Evolutionary conservation across 2,797 vertebrate species (phyloP).

Genomic region (Coendou prehensilis): DNA sequence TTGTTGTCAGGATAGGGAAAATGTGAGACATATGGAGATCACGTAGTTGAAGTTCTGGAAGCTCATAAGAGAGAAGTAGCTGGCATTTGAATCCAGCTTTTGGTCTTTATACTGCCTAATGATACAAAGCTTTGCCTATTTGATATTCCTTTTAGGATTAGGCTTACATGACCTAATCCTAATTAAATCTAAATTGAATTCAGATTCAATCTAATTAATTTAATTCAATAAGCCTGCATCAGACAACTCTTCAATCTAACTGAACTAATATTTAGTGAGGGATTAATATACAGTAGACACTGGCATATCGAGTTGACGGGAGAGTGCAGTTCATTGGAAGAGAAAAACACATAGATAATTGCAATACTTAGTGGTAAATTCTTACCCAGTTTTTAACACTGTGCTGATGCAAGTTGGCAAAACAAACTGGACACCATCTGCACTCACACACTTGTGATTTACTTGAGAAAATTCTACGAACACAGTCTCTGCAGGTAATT

Average conservation of each 20-base stretch:
- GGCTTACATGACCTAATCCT: neutral
- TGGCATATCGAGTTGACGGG: neutral
- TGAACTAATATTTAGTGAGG: conserved; percentile 53
- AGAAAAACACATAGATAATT: neutral
- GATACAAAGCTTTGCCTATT: neutral
- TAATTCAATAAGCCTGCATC: conserved; percentile 60
- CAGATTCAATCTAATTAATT: conserved; percentile 59
- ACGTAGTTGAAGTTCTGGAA: neutral
- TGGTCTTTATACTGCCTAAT: neutral
- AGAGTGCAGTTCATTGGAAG: neutral
- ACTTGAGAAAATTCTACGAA: neutral
- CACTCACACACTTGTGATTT: neutral
- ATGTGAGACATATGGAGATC: neutral
- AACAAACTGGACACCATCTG: neutral
- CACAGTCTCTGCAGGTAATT: neutral
- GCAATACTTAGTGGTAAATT: neutral
- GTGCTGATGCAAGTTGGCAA: neutral
- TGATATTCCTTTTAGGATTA: neutral
- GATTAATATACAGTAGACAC: conserved; percentile 12
- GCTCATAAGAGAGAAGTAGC: neutral
- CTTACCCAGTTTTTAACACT: neutral
- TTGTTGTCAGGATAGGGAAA: neutral
- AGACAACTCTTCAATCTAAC: conserved; percentile 20
- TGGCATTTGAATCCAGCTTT: neutral
- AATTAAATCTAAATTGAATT: conserved; percentile 46